Conservation (phyloP, 1,140 invertebrate species). For the Drosophila teissieri region DNA sequence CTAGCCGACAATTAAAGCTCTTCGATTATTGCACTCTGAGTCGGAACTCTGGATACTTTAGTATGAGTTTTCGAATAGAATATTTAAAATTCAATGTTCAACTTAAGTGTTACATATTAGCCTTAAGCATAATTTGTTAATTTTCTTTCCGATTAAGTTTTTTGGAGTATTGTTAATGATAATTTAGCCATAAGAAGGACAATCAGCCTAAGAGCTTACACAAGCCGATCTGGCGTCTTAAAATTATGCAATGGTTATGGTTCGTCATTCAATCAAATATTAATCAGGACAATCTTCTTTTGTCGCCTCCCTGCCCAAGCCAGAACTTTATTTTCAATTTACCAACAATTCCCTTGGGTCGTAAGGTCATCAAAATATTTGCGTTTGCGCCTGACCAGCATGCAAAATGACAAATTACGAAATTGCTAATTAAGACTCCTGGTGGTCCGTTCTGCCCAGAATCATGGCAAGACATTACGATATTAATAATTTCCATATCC, state of each 20-base stretch:
- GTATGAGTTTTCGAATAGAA: too few relatives aligned
- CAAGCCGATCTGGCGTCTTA: constrained; percentile 11
- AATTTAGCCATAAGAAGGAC: constrained; percentile 16
- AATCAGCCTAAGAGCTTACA: constrained; percentile 21
- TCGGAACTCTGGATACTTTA: too few relatives aligned
- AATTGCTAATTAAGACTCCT: constrained; percentile 75
- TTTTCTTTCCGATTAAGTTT: neutral
- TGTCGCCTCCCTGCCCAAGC: neutral
- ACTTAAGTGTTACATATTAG: too few relatives aligned
- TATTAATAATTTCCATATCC: constrained; percentile 80
- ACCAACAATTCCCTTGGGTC: constrained; percentile 4
- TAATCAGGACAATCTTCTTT: constrained; percentile 44
- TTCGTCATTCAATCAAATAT: constrained; percentile 49
- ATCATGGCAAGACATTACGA: constrained; percentile 77
- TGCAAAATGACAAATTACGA: constrained; percentile 80
- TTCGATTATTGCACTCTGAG: neutral
- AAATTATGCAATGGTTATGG: constrained; percentile 25
- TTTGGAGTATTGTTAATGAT: neutral
- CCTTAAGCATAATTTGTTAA: too few relatives aligned
- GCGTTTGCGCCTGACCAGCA: constrained; percentile 46
- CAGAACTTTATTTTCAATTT: constrained; percentile 28
- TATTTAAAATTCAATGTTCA: too few relatives aligned
- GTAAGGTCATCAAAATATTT: constrained; percentile 61
- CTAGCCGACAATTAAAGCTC: constrained; percentile 6
- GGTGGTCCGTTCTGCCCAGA: constrained; percentile 22